A percentile compares a stretch with the other conserved stretches of the same genome.
Evolutionary conservation across 2,888 invertebrate genomes (phyloP).

Genomic region (Cephus rjabovi): DNA sequence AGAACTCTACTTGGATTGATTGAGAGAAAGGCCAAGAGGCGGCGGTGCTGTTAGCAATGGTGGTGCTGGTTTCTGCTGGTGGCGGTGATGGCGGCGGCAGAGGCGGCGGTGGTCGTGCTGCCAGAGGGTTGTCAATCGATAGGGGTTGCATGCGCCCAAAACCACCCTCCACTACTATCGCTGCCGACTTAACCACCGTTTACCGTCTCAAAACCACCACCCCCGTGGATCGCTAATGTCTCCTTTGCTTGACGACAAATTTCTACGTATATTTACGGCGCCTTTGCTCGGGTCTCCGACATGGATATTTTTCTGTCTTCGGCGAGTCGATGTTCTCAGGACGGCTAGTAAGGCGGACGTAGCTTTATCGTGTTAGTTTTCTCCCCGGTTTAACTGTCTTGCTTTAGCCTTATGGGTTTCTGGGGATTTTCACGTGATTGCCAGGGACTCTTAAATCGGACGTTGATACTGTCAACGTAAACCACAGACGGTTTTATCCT

Average conservation of each 20-base stretch:
- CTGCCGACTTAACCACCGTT: conserved; percentile 8
- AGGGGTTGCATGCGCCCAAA: conserved; percentile 53
- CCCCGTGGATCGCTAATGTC: background rate
- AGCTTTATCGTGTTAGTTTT: background rate
- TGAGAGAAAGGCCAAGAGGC: conserved; percentile 52
- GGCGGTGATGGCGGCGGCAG: conserved; percentile 29
- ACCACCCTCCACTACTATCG: conserved; percentile 35
- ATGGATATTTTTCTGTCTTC: background rate
- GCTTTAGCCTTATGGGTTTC: background rate
- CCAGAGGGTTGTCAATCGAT: conserved; percentile 52
- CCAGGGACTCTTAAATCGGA: background rate
- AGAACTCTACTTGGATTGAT: conserved; percentile 44
- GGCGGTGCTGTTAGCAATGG: conserved; percentile 23
- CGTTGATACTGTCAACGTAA: background rate
- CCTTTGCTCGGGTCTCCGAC: background rate
- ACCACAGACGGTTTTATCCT: background rate
- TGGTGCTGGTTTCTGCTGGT: conserved; percentile 22
- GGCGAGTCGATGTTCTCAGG: background rate
- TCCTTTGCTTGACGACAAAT: background rate
- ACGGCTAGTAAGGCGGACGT: background rate
- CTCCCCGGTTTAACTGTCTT: background rate
- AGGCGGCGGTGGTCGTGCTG: conserved; percentile 22
- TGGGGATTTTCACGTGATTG: background rate
- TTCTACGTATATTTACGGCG: background rate
- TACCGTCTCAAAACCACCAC: background rate